phyloP scores from a whole-genome alignment of 2,888 invertebrate species.

The Cerastis leucographa region DNA sequence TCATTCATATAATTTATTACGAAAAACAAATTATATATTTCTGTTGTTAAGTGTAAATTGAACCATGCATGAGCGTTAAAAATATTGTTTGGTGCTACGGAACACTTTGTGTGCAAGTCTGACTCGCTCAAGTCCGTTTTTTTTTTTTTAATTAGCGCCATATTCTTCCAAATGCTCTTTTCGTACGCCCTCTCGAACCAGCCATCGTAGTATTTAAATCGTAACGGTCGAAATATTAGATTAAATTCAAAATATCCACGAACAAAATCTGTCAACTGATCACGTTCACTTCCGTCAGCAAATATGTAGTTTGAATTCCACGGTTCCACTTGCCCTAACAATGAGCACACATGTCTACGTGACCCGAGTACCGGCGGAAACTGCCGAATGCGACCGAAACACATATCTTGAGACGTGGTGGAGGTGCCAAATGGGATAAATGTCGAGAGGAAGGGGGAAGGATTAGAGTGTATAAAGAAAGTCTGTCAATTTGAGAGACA shows the following conservation, averaged over 20 bases:
- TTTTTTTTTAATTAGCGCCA: no score
- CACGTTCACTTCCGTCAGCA: conserved; percentile 8
- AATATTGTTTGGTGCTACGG: no score
- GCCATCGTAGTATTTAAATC: background rate
- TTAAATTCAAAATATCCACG: background rate
- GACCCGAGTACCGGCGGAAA: conserved; percentile 5
- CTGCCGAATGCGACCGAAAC: conserved; percentile 28
- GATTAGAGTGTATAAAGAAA: background rate
- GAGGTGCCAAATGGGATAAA: conserved; percentile 18
- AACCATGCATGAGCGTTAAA: no score
- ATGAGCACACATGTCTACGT: conserved; percentile 50
- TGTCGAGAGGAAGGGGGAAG: background rate
- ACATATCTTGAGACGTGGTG: conserved; percentile 32
- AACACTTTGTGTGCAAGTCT: no score
- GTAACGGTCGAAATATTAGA: background rate
- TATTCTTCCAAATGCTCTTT: no score
- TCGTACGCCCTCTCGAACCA: no score
- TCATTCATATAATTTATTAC: no score
- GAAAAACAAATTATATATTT: no score
- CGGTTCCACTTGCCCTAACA: conserved; percentile 25
- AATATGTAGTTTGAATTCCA: conserved; percentile 18
- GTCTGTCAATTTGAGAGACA: background rate
- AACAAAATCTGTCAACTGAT: background rate
- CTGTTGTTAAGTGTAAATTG: no score
- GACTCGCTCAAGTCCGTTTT: no score